These are phyloP conservation scores for Alfaro cultratus DNA, from an alignment of 2,797 vertebrate species.

Conservation along the genomic window DNA sequence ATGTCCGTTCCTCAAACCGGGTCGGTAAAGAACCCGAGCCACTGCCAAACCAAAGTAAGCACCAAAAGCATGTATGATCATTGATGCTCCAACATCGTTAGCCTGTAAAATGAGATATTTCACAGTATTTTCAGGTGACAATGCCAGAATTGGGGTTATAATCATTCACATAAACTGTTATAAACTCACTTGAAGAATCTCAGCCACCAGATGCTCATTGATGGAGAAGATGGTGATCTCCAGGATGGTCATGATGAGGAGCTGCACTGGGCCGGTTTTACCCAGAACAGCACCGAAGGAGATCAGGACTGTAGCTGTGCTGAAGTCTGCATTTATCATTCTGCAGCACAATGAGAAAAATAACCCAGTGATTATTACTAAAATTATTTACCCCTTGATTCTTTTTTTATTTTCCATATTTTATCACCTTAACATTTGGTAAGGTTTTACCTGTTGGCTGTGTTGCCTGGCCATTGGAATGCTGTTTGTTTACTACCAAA, in stretches of 20 bases:
- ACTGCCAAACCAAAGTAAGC: conserved; percentile 94
- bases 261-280: conserved; percentile 93
- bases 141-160: neutral
- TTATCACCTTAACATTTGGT: neutral
- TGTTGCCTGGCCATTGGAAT: too few species aligned
- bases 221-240: conserved; percentile 89
- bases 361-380: neutral
- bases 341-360: conserved; percentile 66
- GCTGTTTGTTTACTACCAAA: too few species aligned
- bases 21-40: conserved; percentile 85
- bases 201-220: conserved; percentile 87
- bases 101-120: conserved; percentile 78
- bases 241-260: conserved; percentile 92
- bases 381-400: neutral
- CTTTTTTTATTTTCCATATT: neutral
- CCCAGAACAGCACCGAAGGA: conserved; percentile 97
- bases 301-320: conserved; percentile 93
- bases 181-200: conserved; percentile 71
- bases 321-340: conserved; percentile 97
- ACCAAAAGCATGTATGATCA: conserved; percentile 96
- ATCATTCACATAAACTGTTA: neutral
- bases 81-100: conserved; percentile 91
- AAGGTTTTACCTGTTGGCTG: too few species aligned
- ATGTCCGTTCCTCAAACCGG: conserved; percentile 82
- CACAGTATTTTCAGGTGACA: neutral